Percentiles rank a stretch among this genome's conserved stretches.
Evolutionary conservation across 2,888 invertebrate species (phyloP).

Genomic region (Lasioglossum malachurum): DNA sequence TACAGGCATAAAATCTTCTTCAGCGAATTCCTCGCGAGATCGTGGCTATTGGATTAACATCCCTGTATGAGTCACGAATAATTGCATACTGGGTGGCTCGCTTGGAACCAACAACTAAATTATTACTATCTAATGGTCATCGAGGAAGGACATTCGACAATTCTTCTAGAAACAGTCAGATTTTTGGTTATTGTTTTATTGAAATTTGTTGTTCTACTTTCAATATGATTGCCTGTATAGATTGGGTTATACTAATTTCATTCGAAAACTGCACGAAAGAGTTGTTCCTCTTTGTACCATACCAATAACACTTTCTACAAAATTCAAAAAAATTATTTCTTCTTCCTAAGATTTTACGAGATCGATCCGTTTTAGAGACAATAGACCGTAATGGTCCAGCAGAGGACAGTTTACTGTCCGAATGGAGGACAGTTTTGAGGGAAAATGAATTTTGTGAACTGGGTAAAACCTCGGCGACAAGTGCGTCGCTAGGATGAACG

Average conservation of each 20-base stretch:
- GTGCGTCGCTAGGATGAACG: conserved; percentile 42
- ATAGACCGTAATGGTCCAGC: background rate
- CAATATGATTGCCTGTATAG: background rate
- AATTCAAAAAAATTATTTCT: background rate
- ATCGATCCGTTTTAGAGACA: background rate
- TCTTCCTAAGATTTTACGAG: background rate
- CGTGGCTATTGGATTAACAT: background rate
- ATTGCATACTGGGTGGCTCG: background rate
- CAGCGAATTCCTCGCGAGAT: background rate
- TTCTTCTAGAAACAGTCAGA: too few species aligned
- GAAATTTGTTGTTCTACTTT: background rate
- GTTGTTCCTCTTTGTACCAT: background rate
- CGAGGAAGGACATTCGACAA: background rate
- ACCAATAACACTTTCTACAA: background rate
- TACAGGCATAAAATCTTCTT: background rate
- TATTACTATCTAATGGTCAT: background rate
- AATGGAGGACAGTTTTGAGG: background rate
- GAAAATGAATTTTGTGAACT: conserved; percentile 12
- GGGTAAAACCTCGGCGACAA: conserved; percentile 23
- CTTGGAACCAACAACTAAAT: background rate
- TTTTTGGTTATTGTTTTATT: background rate
- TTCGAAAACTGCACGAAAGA: background rate
- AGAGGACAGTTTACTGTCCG: background rate
- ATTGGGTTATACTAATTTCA: background rate
- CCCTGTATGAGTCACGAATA: conserved; percentile 13